phyloP scores from a whole-genome alignment of 1,140 invertebrate genomes.

The Oscheius sp. region DNA sequence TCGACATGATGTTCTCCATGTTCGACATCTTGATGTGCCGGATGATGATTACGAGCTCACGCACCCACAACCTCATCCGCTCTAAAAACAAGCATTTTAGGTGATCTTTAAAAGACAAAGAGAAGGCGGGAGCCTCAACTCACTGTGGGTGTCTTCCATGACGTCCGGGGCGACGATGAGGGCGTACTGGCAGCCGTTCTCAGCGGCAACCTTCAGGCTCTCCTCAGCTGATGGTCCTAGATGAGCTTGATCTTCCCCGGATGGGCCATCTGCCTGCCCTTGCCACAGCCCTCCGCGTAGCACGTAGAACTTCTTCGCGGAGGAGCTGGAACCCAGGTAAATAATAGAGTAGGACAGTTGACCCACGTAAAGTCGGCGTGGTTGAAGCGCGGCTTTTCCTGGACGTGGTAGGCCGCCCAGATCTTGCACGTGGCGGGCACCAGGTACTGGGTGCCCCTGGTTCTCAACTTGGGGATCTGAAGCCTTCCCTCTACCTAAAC shows the following conservation, averaged over 20 bases:
- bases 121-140: not conserved
- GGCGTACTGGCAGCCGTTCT: too few relatives aligned
- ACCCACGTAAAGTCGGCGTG: not conserved
- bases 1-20: not conserved
- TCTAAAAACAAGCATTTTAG: constrained; percentile 4
- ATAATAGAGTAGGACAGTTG: too few relatives aligned
- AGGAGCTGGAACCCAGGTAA: too few relatives aligned
- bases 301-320: not conserved
- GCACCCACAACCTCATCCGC: not conserved
- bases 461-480: not conserved
- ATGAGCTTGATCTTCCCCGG: not conserved
- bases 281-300: not conserved
- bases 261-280: not conserved
- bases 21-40: constrained; percentile 3
- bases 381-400: not conserved
- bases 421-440: not conserved
- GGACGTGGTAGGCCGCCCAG: not conserved
- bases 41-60: not conserved
- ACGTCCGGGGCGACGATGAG: constrained; percentile 23
- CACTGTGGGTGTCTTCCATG: constrained; percentile 21
- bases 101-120: too few relatives aligned
- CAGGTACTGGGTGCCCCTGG: not conserved
- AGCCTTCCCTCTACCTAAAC: not conserved
- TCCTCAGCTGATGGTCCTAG: not conserved
- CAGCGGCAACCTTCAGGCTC: too few relatives aligned